These are phyloP conservation scores for Plecotus auritus DNA, from an alignment of 2,113 vertebrate genomes.

Conservation along the genomic window DNA sequence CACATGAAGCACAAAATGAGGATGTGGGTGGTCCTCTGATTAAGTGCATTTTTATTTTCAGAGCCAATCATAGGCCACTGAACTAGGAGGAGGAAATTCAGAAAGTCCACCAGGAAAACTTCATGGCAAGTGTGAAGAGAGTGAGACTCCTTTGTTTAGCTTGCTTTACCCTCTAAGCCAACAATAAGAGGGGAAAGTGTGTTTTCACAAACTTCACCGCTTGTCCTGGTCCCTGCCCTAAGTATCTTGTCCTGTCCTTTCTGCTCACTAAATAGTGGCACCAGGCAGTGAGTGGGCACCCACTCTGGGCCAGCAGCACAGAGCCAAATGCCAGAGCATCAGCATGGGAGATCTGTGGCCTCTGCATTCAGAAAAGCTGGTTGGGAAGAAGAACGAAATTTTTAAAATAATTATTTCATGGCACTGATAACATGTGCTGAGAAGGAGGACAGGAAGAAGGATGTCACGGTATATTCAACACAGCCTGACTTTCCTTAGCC, in stretches of 20 bases:
- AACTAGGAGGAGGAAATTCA: background rate
- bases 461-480: background rate
- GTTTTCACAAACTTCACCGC: background rate
- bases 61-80: background rate
- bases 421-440: background rate
- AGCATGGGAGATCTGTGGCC: fast-evolving
- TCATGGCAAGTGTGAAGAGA: background rate
- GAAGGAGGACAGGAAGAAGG: background rate
- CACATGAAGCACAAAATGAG: background rate
- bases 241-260: background rate
- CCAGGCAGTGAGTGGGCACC: background rate
- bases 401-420: background rate
- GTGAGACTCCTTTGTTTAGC: background rate
- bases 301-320: background rate
- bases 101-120: background rate
- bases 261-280: background rate
- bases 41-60: background rate
- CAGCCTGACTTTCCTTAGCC: background rate
- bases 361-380: background rate
- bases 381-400: background rate
- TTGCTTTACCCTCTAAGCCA: background rate
- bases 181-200: background rate
- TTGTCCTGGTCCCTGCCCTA: background rate
- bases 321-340: background rate
- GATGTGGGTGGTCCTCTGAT: background rate